Base-by-base conservation (phyloP, 2,113 vertebrate genomes). In the Hypomesus transpacificus region DNA sequence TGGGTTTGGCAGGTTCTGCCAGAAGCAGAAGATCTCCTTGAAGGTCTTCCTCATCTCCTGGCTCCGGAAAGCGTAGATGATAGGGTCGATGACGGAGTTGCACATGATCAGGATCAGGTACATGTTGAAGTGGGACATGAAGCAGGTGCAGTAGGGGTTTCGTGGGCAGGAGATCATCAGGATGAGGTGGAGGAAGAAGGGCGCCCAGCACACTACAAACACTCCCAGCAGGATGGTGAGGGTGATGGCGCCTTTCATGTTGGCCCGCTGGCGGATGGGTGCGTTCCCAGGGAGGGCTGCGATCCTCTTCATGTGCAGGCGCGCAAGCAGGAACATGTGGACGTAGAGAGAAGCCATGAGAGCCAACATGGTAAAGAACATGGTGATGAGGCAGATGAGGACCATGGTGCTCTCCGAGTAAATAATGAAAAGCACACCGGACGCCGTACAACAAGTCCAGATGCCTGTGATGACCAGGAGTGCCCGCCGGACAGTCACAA, bases 101-200 rank as follows among this genome's bases (percentile, higher is more conserved):
- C 95, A 97, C 96, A 98, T 98, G 82, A 98, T 97, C 54, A 98
- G 94, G 39, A 97, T 96, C 85, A 98, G 95, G 76, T 98, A 98
- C 81, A 98, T 88, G 89, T 98, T 97, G 79, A 98, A 98, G 77
- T 98, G 96, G 18, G 96, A 97, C 96, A 98, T 98, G 87, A 98
- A 98, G 68, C 96, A 98, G 50, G 95, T 91, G 72, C 96, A 98
- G 82, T 98, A 98, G 17, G 96, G 96, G 60, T 97, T 98, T 66
- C 93, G 89, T 39, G 96, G 96, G 63, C 96, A 98, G 28, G 93
- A 94, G 86, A 98, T 95, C 73, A 97, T 96, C 82, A 98, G 94
- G 69, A 96, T 93, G 53, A 98, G 88, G 73, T 98, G 96, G 5
- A 98, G 90, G 80, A 98, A 98, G 75, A 98, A 96, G 0, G 96